A percentile compares a stretch with the other conserved stretches of the same genome.
Evolutionary conservation across 2,888 invertebrate genomes (phyloP).

Genomic region (Liodrosophila aerea): DNA sequence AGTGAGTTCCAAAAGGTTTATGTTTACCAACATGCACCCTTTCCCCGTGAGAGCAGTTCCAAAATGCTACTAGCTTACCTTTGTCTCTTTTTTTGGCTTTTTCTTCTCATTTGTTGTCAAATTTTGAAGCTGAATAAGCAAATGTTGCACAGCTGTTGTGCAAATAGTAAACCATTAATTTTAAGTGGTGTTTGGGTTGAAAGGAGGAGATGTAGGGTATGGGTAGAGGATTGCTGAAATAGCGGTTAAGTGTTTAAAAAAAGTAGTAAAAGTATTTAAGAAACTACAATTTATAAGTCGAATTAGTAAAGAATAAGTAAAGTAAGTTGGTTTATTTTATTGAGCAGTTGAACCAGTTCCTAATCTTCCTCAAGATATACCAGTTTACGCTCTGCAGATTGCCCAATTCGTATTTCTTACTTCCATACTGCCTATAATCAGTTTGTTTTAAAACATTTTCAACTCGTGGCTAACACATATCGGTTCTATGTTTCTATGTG

Average conservation of each 20-base stretch:
- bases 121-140: conserved; percentile 34
- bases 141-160: conserved; percentile 70
- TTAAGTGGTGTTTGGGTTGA: conserved; percentile 54
- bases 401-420: no score
- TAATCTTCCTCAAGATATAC: no score
- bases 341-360: no score
- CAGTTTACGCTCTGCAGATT: no score
- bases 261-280: neutral
- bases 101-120: neutral
- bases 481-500: no score
- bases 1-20: conserved; percentile 71
- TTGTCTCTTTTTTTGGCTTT: conserved; percentile 7
- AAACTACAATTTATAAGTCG: no score
- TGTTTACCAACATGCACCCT: conserved; percentile 71
- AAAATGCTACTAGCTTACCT: conserved; percentile 18
- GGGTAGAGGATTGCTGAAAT: neutral
- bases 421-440: no score
- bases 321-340: no score
- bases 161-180: conserved; percentile 70
- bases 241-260: neutral
- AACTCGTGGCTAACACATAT: no score
- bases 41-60: no score
- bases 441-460: no score
- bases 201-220: neutral
- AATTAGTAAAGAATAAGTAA: no score